A percentile compares a stretch with the other conserved stretches of the same genome.
These are phyloP conservation scores for Passer montanus DNA, from an alignment of 2,113 vertebrate genomes.

Conservation along the genomic window DNA sequence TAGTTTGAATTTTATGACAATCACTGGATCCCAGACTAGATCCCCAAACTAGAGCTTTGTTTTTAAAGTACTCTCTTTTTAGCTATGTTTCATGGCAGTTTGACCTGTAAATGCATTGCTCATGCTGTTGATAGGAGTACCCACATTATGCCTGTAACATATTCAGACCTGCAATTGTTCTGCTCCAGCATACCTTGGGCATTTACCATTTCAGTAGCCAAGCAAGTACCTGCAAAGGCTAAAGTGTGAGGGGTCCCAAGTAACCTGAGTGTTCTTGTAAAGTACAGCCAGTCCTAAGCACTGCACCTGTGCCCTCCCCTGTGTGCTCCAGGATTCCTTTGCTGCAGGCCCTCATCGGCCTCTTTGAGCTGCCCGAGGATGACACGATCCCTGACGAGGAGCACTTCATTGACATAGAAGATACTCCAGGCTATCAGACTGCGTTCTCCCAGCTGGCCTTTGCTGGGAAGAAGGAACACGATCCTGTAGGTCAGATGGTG, in stretches of 20 bases:
- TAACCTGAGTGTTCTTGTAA: background rate
- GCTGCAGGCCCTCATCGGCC: conserved; percentile 93
- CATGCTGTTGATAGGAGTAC: background rate
- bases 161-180: background rate
- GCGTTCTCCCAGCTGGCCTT: conserved; percentile 97
- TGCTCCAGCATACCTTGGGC: background rate
- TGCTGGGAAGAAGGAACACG: conserved; percentile 94
- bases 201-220: background rate
- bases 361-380: conserved; percentile 97
- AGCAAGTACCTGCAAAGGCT: background rate
- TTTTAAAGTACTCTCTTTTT: background rate
- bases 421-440: conserved; percentile 96
- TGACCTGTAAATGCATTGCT: background rate
- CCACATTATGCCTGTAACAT: background rate
- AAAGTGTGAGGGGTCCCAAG: background rate
- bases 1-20: background rate
- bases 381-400: conserved; percentile 97
- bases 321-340: conserved; percentile 83
- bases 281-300: background rate
- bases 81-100: background rate
- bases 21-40: background rate
- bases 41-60: background rate
- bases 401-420: conserved; percentile 98
- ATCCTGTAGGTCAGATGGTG: conserved; percentile 93
- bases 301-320: background rate